A percentile compares a stretch with the other conserved stretches of the same genome.
These are phyloP conservation scores for Phania funesta DNA, from an alignment of 2,888 invertebrate species.

Conservation along the genomic window DNA sequence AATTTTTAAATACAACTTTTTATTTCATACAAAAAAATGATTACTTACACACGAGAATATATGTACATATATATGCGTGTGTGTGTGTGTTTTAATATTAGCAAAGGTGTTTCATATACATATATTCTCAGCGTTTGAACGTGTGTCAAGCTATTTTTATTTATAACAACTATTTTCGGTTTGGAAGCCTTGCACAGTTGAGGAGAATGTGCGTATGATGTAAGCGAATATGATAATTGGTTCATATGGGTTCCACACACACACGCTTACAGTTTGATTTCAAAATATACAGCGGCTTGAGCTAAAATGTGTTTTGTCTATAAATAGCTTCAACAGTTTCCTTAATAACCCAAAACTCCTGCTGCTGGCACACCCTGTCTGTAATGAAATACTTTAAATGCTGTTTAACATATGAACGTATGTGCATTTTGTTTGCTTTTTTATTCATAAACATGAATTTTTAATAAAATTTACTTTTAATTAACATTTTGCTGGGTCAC, in stretches of 20 bases:
- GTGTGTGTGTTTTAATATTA: not conserved
- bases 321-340: too few relatives aligned
- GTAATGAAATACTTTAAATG: not conserved
- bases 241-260: slow-evolving; percentile 45
- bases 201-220: slow-evolving; percentile 67
- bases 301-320: not conserved
- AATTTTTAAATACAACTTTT: slow-evolving; percentile 15
- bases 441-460: not conserved
- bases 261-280: not conserved
- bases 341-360: not conserved
- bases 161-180: slow-evolving; percentile 37
- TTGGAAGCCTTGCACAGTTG: slow-evolving; percentile 52
- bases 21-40: slow-evolving; percentile 21
- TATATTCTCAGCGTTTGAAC: slow-evolving; percentile 28
- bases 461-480: not conserved
- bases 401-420: not conserved
- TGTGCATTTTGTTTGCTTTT: not conserved
- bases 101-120: slow-evolving; percentile 11
- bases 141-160: slow-evolving; percentile 50
- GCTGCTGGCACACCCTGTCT: not conserved
- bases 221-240: slow-evolving; percentile 62
- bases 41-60: too few relatives aligned
- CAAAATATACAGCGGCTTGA: not conserved
- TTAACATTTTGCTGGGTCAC: slow-evolving; percentile 40
- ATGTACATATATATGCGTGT: not conserved